phyloP scores from a whole-genome alignment of 2,797 vertebrate genomes.

The Sus cebifrons region DNA sequence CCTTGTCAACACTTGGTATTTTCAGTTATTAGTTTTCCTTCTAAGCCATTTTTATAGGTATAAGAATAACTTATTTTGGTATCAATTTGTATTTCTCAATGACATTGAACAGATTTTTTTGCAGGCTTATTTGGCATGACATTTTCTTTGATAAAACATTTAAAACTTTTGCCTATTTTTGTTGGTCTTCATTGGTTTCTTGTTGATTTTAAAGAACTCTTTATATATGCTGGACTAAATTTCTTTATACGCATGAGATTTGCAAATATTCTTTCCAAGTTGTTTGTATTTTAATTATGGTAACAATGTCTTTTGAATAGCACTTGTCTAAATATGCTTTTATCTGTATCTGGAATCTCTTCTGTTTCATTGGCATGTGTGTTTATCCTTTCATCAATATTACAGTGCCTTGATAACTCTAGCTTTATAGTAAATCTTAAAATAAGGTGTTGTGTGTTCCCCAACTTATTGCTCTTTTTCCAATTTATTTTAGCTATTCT shows the following conservation, averaged over 20 bases:
- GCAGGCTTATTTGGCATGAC: not conserved
- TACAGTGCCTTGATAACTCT: not conserved
- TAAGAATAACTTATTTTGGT: not conserved
- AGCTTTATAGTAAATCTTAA: not conserved
- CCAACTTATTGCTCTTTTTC: not conserved
- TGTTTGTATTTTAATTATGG: not conserved
- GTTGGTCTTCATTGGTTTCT: not conserved
- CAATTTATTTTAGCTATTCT: not conserved
- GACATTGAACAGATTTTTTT: not conserved
- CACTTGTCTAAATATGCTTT: not conserved
- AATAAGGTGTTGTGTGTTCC: not conserved
- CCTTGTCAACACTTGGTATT: not conserved
- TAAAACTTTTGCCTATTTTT: not conserved
- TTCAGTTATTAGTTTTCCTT: not conserved
- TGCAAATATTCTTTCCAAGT: not conserved
- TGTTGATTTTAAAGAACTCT: not conserved
- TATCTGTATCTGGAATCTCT: not conserved
- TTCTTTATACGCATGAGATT: not conserved
- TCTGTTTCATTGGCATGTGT: not conserved
- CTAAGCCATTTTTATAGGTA: not conserved
- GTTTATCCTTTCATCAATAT: not conserved
- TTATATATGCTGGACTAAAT: not conserved
- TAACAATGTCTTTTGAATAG: not conserved
- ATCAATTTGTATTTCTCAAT: constrained; percentile 5
- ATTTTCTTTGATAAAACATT: not conserved